Conservation (phyloP, 2,888 invertebrate genomes). For the Tenthredo mesomela region DNA sequence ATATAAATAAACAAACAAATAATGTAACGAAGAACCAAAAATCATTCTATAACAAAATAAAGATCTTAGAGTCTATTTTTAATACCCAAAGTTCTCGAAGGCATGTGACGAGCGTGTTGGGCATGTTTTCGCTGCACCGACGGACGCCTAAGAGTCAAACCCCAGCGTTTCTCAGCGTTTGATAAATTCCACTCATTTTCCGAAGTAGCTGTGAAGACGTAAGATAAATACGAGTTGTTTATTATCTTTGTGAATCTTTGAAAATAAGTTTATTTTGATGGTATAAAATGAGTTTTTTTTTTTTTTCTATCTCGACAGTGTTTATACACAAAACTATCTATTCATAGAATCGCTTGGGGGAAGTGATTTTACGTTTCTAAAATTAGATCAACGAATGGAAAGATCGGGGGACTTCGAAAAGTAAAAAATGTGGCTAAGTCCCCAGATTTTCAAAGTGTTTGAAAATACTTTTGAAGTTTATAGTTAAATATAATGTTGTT, state of each 20-base stretch:
- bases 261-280: background rate
- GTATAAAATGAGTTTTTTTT: background rate
- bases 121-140: slow-evolving; percentile 58
- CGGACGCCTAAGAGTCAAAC: slow-evolving; percentile 40
- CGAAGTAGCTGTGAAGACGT: background rate
- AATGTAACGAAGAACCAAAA: background rate
- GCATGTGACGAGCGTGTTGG: slow-evolving; percentile 60
- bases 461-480: background rate
- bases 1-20: background rate
- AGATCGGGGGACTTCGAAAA: background rate
- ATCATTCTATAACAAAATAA: background rate
- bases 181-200: slow-evolving; percentile 7
- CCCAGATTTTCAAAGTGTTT: background rate
- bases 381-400: background rate
- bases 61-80: slow-evolving; percentile 15
- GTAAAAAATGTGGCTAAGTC: background rate
- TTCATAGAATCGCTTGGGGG: background rate
- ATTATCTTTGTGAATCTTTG: background rate
- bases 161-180: slow-evolving; percentile 34
- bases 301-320: background rate
- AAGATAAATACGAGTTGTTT: background rate
- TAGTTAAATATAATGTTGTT: background rate
- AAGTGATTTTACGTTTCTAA: background rate
- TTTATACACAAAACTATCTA: background rate
- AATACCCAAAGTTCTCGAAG: slow-evolving; percentile 58